These are phyloP conservation scores for Hypomecis punctinalis DNA, from an alignment of 2,888 invertebrate genomes.

Conservation along the genomic window DNA sequence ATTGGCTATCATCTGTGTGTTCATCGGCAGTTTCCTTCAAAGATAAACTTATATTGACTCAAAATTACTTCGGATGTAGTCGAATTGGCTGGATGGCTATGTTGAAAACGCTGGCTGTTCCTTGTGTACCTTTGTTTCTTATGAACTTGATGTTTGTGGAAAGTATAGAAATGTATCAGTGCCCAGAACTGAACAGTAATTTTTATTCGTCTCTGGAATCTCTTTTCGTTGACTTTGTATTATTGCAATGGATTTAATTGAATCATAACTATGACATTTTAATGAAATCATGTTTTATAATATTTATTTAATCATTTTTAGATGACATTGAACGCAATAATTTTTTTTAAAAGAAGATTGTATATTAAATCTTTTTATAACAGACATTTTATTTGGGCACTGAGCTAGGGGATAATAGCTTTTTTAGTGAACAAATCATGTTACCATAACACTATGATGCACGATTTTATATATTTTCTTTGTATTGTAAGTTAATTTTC, in stretches of 20 bases:
- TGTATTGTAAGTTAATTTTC: slow-evolving; percentile 72
- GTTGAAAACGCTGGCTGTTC: slow-evolving; percentile 26
- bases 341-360: neutral
- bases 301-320: slow-evolving; percentile 28
- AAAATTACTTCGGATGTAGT: neutral
- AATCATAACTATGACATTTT: slow-evolving; percentile 2
- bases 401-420: slow-evolving; percentile 43
- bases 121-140: slow-evolving; percentile 27
- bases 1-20: neutral
- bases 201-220: slow-evolving; percentile 22
- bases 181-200: slow-evolving; percentile 16
- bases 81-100: slow-evolving; percentile 17
- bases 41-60: slow-evolving; percentile 2
- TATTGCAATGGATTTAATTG: slow-evolving; percentile 3
- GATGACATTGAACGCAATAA: slow-evolving; percentile 1
- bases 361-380: too few relatives aligned
- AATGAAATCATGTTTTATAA: slow-evolving; percentile 29
- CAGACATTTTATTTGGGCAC: slow-evolving; percentile 31
- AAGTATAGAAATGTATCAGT: slow-evolving; percentile 21
- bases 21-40: neutral
- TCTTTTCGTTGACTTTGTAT: slow-evolving; percentile 13
- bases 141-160: slow-evolving; percentile 19
- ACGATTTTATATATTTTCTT: slow-evolving; percentile 66
- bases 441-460: slow-evolving; percentile 81
- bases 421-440: slow-evolving; percentile 77